phyloP scores from a whole-genome alignment of 2,113 vertebrate species.

The Syngnathoides biaculeatus region DNA sequence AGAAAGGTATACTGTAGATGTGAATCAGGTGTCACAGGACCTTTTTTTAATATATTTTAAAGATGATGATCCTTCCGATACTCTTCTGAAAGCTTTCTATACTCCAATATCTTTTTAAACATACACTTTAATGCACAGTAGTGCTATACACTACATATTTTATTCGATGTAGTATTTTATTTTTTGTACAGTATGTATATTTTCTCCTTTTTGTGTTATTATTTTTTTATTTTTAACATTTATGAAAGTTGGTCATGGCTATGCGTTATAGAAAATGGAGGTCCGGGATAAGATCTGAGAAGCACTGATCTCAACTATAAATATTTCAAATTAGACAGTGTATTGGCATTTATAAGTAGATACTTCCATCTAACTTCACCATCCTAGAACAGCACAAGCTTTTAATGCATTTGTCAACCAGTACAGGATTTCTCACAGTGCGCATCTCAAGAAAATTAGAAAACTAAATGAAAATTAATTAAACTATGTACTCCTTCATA shows the following conservation, averaged over 20 bases:
- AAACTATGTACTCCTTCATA: neutral
- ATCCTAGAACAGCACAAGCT: neutral
- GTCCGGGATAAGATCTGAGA: too few species aligned
- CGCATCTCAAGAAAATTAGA: neutral
- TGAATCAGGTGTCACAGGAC: constrained; percentile 11
- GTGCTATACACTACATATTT: too few species aligned
- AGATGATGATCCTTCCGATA: too few species aligned
- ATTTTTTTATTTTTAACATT: neutral
- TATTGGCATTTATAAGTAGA: neutral
- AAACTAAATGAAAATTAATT: neutral
- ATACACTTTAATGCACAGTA: too few species aligned
- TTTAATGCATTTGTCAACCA: neutral
- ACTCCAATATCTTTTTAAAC: too few species aligned
- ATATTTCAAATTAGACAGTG: neutral
- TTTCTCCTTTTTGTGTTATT: too few species aligned
- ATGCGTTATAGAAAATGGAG: too few species aligned
- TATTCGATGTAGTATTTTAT: too few species aligned
- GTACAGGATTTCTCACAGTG: neutral
- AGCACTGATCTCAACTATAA: neutral
- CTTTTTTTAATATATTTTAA: neutral
- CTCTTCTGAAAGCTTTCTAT: too few species aligned
- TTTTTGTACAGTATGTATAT: too few species aligned
- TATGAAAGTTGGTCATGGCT: too few species aligned
- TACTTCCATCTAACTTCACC: neutral
- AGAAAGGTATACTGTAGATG: constrained; percentile 30